A percentile compares a stretch with the other conserved stretches of the same genome.
These are phyloP conservation scores for Galaxea fascicularis DNA, from an alignment of 92 coral and sea anemone genomes.

Conservation along the genomic window DNA sequence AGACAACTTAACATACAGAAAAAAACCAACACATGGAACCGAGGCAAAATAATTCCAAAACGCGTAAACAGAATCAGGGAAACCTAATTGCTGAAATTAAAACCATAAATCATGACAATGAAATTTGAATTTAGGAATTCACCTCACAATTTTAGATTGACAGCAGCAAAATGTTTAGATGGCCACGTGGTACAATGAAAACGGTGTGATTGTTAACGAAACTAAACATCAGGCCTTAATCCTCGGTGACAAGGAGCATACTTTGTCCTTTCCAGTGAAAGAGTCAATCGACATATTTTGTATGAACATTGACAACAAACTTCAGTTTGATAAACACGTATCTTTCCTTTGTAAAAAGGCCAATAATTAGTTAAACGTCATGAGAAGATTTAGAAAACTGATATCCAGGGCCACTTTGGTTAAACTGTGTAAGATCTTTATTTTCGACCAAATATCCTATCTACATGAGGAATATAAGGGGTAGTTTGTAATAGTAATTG, in stretches of 20 bases:
- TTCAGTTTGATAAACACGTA: slow-evolving; percentile 26
- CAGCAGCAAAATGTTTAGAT: too few species aligned
- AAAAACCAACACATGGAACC: too few species aligned
- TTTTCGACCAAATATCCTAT: too few species aligned
- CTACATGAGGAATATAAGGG: too few species aligned
- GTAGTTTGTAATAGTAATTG: too few species aligned
- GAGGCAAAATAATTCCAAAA: too few species aligned
- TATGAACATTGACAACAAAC: slow-evolving; percentile 12
- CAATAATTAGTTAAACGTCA: slow-evolving; percentile 35
- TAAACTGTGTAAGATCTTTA: slow-evolving; percentile 34
- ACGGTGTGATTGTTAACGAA: slow-evolving; percentile 20
- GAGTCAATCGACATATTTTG: slow-evolving; percentile 48
- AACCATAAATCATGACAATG: too few species aligned
- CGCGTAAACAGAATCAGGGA: too few species aligned
- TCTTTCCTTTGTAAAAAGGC: slow-evolving; percentile 19
- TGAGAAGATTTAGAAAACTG: slow-evolving; percentile 20
- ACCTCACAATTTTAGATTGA: too few species aligned
- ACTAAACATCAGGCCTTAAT: slow-evolving; percentile 26
- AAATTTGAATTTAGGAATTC: too few species aligned
- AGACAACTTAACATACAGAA: too few species aligned
- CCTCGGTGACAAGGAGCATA: slow-evolving; percentile 20
- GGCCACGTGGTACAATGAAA: slow-evolving; percentile 40
- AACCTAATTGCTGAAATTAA: too few species aligned
- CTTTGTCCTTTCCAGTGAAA: slow-evolving; percentile 36
- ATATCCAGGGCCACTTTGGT: slow-evolving; percentile 14